Conservation (phyloP, 2,113 vertebrate species). For the Protobothrops flavoviridis region DNA sequence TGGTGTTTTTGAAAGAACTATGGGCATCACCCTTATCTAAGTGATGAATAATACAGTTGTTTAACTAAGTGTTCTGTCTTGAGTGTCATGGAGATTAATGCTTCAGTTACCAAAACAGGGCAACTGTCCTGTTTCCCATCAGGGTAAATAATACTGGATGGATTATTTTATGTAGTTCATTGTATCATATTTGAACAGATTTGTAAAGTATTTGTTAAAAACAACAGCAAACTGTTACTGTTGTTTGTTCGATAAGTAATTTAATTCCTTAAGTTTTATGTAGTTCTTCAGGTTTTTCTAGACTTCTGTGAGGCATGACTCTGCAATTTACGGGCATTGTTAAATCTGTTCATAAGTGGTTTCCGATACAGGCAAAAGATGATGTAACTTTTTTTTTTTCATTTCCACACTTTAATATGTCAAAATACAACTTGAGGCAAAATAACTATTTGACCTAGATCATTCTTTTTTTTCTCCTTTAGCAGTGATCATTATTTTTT, state of each 20-base stretch:
- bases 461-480: neutral
- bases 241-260: neutral
- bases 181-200: neutral
- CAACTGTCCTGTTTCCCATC: neutral
- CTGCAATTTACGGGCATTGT: neutral
- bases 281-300: neutral
- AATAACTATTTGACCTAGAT: neutral
- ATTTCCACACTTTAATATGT: neutral
- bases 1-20: neutral
- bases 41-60: neutral
- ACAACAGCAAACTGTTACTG: neutral
- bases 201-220: neutral
- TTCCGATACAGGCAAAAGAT: neutral
- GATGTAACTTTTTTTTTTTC: neutral
- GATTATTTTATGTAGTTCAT: neutral
- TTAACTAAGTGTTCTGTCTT: neutral
- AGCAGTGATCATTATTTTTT: neutral
- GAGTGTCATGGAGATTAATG: neutral
- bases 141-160: neutral
- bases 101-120: neutral
- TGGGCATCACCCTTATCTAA: neutral
- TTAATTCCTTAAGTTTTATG: neutral
- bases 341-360: neutral
- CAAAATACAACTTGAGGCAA: neutral
- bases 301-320: neutral